Conservation (phyloP, 2,888 invertebrate species). For the Dynastes grantii region DNA sequence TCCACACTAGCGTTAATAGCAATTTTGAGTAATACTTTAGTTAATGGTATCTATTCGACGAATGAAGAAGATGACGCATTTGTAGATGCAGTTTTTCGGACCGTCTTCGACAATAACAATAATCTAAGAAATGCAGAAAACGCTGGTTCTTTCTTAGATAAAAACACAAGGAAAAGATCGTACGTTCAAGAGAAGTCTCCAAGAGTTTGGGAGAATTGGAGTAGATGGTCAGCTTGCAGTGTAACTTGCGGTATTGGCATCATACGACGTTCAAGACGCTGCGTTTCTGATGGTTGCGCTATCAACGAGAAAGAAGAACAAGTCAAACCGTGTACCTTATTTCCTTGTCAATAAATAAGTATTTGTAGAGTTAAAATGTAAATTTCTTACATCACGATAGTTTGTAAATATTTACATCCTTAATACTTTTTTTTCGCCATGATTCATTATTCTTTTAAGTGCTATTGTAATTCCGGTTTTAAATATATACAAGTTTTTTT, state of each 20-base stretch:
- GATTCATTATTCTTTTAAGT: neutral
- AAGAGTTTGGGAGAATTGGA: conserved; percentile 70
- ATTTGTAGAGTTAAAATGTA: neutral
- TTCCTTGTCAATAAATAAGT: conserved; percentile 62
- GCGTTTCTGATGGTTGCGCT: conserved; percentile 68
- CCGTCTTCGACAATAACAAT: neutral
- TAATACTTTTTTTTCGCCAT: neutral
- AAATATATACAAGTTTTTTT: too few species aligned
- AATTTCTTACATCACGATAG: neutral
- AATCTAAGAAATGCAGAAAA: neutral
- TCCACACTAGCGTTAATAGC: conserved; percentile 25
- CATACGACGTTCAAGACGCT: conserved; percentile 70
- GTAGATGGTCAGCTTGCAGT: conserved; percentile 70
- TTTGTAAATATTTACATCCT: conserved; percentile 8
- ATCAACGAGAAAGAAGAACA: conserved; percentile 71
- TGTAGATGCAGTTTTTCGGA: conserved; percentile 13
- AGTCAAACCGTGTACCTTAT: conserved; percentile 69
- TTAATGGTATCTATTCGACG: neutral
- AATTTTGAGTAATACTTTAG: conserved; percentile 10
- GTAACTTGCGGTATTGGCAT: conserved; percentile 70
- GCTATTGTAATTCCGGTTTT: too few species aligned
- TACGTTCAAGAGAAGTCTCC: conserved; percentile 49
- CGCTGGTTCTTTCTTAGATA: neutral
- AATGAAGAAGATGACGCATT: conserved; percentile 25
- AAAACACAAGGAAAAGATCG: conserved; percentile 17